Conservation (phyloP, 1,140 invertebrate species). For the Temnothorax longispinosus region DNA sequence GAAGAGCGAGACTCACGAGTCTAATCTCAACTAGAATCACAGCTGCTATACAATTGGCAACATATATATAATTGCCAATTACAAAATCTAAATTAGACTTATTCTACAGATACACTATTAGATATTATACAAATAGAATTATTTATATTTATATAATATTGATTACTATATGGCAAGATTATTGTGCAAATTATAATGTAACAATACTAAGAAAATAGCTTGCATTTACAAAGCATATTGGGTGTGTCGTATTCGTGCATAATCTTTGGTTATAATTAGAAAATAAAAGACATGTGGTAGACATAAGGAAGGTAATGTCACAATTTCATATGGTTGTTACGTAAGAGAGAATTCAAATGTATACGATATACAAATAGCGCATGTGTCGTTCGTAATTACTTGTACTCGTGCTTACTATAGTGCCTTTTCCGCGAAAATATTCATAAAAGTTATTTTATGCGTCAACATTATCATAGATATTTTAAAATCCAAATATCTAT, state of each 20-base stretch:
- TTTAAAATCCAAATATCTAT: no score
- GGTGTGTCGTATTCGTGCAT: neutral
- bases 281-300: slow-evolving; percentile 45
- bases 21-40: neutral
- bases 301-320: slow-evolving; percentile 33
- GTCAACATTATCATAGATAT: no score
- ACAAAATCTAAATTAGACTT: neutral
- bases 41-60: neutral
- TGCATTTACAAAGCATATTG: neutral
- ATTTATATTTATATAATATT: slow-evolving; percentile 4
- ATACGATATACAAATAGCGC: neutral
- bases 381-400: slow-evolving; percentile 18
- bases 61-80: neutral
- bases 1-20: neutral
- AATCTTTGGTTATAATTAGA: slow-evolving; percentile 54
- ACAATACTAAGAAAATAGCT: neutral
- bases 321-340: slow-evolving; percentile 34
- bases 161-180: neutral
- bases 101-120: neutral
- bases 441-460: neutral
- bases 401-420: neutral
- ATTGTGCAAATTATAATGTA: neutral
- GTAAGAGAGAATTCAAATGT: slow-evolving; percentile 25
- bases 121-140: neutral
- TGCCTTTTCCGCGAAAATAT: neutral